Percentiles rank a stretch among this genome's conserved stretches.
Evolutionary conservation across 2,113 vertebrate genomes (phyloP).

Genomic region (Microcebus lehilahytsara): DNA sequence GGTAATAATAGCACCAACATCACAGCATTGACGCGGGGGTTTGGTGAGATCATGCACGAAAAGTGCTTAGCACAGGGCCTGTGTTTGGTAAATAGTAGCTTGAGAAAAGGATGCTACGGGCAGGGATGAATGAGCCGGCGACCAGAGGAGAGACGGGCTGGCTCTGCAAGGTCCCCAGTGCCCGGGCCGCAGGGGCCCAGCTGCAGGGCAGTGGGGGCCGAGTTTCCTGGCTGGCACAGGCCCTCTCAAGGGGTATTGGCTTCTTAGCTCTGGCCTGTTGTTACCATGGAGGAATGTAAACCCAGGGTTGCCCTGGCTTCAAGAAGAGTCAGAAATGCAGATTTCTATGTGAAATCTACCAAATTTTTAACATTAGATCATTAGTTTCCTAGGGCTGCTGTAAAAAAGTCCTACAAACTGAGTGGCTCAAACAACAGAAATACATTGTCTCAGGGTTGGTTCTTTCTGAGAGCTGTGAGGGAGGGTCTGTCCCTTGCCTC

Average conservation of each 20-base stretch:
- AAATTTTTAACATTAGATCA: not conserved
- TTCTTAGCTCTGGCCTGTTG: not conserved
- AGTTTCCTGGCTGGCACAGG: not conserved
- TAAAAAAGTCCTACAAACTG: not conserved
- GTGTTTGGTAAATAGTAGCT: not conserved
- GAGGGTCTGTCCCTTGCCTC: not conserved
- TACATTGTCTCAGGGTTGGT: not conserved
- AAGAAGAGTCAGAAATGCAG: not conserved
- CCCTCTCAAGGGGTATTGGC: not conserved
- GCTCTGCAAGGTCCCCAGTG: not conserved
- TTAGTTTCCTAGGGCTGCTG: not conserved
- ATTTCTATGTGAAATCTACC: not conserved
- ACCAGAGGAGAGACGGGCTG: not conserved
- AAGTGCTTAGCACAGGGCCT: not conserved
- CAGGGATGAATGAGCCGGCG: not conserved
- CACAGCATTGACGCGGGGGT: accelerated
- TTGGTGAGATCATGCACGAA: not conserved
- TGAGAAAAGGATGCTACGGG: not conserved
- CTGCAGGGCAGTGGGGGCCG: accelerated
- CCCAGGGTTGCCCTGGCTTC: not conserved
- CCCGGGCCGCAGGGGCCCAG: not conserved
- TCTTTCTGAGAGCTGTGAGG: not conserved
- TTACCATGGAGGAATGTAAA: not conserved
- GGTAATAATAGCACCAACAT: not conserved
- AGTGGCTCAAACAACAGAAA: not conserved